Base-by-base conservation (phyloP, 1,140 invertebrate species). In the Nasonia vitripennis region DNA sequence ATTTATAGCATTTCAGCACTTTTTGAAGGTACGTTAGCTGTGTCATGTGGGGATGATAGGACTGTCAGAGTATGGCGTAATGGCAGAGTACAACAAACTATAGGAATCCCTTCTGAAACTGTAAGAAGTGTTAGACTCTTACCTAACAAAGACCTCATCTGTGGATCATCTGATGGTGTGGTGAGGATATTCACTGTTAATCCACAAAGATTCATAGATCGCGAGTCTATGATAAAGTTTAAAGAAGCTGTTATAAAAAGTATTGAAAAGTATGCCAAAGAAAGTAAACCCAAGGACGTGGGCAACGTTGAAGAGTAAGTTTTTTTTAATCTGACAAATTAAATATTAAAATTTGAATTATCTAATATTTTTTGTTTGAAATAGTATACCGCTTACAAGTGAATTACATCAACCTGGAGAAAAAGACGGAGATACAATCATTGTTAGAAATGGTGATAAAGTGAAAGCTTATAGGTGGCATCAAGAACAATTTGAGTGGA, bases 391-490 rank as follows among this genome's bases (percentile, higher is more conserved):
- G 67, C 97, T 97, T 34, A 94, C 94, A 1, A 97, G 97, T 90
- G 95, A 95, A 7, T 92, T 99, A 34, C 91, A 95, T 62, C 94
- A 96, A 88, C 97, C 97, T 14, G 98, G 98, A 71, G 95, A 95
- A 89, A 94, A 94, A 34, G 97, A 98, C 83, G 98, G 98, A 0
- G 97, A 98, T 92, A 97, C 96, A 1, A 96, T 96, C 90, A 96
- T 99, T 94, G 94, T 99, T 0, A 94, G 96, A 9, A 95, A 97
- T 88, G 96, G 95, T 11, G 94, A 94, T 11, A 95, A 94, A 74
- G 96, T 98, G 0, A 95, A 96, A 87, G 97, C 96, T 74, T 97
- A 98, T 89, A 95, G 94, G n/a, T 98, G 98, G 98, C 96, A 95
- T 51, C 93, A 94, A 2, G 94, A 94, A 6, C 94, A 95, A 68